Percentiles rank a stretch among this genome's conserved stretches.
These are phyloP conservation scores for Crepidodera aurea DNA, from an alignment of 2,888 invertebrate genomes.

Conservation along the genomic window DNA sequence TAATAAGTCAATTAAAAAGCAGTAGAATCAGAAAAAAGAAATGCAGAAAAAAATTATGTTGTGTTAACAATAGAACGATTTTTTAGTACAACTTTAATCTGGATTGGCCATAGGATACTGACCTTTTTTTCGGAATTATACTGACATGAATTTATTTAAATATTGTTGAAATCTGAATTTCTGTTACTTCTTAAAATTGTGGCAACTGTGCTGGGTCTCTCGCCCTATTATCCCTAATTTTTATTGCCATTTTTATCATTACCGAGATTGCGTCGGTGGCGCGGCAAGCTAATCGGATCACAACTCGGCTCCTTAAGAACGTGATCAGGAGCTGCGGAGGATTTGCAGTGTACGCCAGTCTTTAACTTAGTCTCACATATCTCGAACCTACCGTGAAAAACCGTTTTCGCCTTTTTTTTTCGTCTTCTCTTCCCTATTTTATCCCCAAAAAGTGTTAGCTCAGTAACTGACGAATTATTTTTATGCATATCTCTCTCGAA, in stretches of 20 bases:
- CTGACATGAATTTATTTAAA: too few relatives aligned
- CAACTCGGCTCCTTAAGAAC: constrained; percentile 60
- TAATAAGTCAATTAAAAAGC: too few relatives aligned
- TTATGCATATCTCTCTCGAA: constrained; percentile 24
- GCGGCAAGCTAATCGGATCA: constrained; percentile 62
- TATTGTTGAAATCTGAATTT: constrained; percentile 35
- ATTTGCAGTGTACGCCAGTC: constrained; percentile 58
- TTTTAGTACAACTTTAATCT: too few relatives aligned
- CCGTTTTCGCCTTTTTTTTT: constrained; percentile 16
- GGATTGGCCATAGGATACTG: too few relatives aligned
- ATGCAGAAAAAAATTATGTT: too few relatives aligned
- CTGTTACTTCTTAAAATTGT: constrained; percentile 25
- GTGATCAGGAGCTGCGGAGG: constrained; percentile 60
- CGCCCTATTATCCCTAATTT: constrained; percentile 62
- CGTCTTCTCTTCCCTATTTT: constrained; percentile 7
- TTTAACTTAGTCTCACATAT: constrained; percentile 58
- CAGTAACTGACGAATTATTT: constrained; percentile 30
- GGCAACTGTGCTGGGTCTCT: constrained; percentile 27
- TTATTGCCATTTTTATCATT: constrained; percentile 64
- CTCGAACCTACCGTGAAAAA: constrained; percentile 35
- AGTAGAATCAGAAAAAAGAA: too few relatives aligned
- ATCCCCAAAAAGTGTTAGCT: constrained; percentile 25
- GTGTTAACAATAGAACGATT: too few relatives aligned
- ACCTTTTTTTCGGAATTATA: constrained; percentile 24
- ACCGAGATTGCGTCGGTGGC: constrained; percentile 61